These are phyloP conservation scores for Augochlorella aurata DNA, from an alignment of 2,888 invertebrate species.

Conservation along the genomic window DNA sequence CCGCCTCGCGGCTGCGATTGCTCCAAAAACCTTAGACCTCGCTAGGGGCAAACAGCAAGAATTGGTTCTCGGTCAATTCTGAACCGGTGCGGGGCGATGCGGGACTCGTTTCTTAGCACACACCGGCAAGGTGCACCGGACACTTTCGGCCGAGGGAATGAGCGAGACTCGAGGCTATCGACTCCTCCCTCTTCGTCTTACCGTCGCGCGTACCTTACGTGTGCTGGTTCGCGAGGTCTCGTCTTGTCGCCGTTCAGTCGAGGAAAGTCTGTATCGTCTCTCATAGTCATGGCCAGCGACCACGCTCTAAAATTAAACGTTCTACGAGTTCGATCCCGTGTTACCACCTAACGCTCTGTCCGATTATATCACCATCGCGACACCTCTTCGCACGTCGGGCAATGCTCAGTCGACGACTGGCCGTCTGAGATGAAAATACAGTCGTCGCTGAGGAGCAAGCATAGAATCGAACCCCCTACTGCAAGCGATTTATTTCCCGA, in stretches of 20 bases:
- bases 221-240: constrained; percentile 4
- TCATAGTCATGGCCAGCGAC: constrained; percentile 37
- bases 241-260: neutral
- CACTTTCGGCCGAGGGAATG: constrained; percentile 47
- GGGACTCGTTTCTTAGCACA: neutral
- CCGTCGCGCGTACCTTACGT: neutral
- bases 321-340: constrained; percentile 3
- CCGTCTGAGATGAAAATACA: neutral
- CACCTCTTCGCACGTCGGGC: neutral
- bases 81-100: neutral
- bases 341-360: neutral
- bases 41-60: neutral
- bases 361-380: neutral
- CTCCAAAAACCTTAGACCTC: neutral
- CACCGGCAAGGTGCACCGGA: constrained; percentile 21
- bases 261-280: neutral
- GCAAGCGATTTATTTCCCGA: no score
- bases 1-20: neutral
- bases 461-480: no score
- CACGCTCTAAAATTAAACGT: constrained; percentile 49
- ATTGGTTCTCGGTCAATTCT: neutral
- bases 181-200: constrained; percentile 21
- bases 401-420: neutral
- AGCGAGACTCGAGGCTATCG: constrained; percentile 19
- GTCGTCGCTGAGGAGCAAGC: neutral